phyloP scores from a whole-genome alignment of 2,797 vertebrate genomes.

The Thaleichthys pacificus region DNA sequence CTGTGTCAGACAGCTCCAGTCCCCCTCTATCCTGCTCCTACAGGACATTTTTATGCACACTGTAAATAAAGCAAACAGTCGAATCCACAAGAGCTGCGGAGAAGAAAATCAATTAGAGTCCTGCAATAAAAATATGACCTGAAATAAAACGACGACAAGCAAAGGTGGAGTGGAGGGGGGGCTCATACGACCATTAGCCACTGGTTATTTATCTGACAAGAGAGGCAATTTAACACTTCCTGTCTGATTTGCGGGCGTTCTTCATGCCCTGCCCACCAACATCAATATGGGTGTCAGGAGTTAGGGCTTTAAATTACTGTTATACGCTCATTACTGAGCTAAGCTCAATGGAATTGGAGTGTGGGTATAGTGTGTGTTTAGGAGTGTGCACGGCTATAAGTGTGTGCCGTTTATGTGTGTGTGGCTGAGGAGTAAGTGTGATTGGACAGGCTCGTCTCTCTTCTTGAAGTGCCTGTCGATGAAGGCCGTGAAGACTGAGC shows the following conservation, averaged over 20 bases:
- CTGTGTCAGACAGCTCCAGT: background rate
- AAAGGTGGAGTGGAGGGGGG: constrained; percentile 18
- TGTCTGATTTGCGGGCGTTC: constrained; percentile 68
- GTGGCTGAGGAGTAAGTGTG: constrained; percentile 14
- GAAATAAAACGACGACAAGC: constrained; percentile 29
- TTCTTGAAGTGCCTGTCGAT: constrained; percentile 58
- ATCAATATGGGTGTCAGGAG: constrained; percentile 63
- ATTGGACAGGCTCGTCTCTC: constrained; percentile 45
- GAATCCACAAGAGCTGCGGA: background rate
- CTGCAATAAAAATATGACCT: constrained; percentile 29
- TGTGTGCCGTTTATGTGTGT: constrained; percentile 11
- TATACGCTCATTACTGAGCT: constrained; percentile 64
- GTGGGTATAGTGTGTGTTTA: constrained; percentile 25
- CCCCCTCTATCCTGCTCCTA: constrained; percentile 5
- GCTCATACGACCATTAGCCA: constrained; percentile 39
- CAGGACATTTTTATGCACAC: constrained; percentile 8
- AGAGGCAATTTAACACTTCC: constrained; percentile 65
- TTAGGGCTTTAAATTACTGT: constrained; percentile 58
- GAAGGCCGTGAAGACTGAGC: constrained; percentile 49
- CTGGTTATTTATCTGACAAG: constrained; percentile 68
- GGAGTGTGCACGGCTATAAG: background rate
- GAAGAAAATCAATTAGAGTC: constrained; percentile 26
- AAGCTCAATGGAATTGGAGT: constrained; percentile 51
- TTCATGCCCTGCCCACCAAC: constrained; percentile 57
- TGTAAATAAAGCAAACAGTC: constrained; percentile 34